These are phyloP conservation scores for Neodiprion lecontei DNA, from an alignment of 1,140 invertebrate species.

Conservation along the genomic window DNA sequence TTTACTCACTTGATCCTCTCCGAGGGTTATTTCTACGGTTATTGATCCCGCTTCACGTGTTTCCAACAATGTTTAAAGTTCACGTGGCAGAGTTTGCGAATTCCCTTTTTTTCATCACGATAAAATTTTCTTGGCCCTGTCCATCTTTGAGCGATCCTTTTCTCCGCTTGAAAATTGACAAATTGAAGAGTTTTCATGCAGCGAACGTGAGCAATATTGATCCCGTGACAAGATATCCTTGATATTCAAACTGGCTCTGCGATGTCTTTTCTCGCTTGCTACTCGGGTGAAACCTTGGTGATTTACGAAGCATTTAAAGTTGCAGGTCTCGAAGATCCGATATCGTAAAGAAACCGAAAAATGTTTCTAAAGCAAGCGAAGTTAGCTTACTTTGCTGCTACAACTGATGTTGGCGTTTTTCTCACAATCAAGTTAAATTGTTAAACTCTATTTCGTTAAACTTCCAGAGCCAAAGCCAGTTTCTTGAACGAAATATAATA, in stretches of 20 bases:
- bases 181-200: no score
- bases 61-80: no score
- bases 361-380: not conserved
- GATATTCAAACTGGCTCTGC: not conserved
- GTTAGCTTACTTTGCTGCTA: not conserved
- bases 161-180: no score
- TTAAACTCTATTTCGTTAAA: conserved; percentile 3
- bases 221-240: not conserved
- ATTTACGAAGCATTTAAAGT: not conserved
- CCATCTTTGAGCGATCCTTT: no score
- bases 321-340: not conserved
- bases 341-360: not conserved
- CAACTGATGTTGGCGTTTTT: not conserved
- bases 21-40: no score
- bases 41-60: no score
- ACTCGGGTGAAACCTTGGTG: not conserved
- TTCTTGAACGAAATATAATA: not conserved
- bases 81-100: no score
- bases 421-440: not conserved
- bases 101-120: no score
- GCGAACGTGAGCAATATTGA: not conserved
- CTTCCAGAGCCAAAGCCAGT: not conserved
- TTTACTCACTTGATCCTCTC: no score
- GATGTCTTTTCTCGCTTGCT: not conserved
- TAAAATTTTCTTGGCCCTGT: no score